These are phyloP conservation scores for Epizoanthus ramosus DNA, from an alignment of 92 coral and sea anemone species.

Conservation along the genomic window DNA sequence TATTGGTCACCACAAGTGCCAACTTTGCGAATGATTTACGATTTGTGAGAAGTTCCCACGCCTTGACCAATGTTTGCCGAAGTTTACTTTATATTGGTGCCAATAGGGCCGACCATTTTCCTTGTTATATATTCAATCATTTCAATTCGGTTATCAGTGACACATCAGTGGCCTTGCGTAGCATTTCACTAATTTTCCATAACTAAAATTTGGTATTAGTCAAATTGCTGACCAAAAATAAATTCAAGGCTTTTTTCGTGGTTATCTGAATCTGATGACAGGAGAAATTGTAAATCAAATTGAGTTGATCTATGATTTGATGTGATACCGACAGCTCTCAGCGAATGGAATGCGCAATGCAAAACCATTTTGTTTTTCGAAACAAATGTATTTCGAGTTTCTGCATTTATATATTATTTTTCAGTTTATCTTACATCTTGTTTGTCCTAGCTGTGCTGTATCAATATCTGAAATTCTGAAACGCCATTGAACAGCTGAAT, in stretches of 20 bases:
- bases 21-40: conserved; percentile 27
- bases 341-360: too few relatives aligned
- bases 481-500: background rate
- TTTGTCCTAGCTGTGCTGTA: conserved; percentile 18
- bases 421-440: background rate
- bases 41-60: conserved; percentile 21
- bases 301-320: conserved; percentile 24
- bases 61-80: background rate
- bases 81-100: background rate
- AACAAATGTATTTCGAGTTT: too few relatives aligned
- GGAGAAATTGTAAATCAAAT: conserved; percentile 37
- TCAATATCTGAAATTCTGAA: background rate
- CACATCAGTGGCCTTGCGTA: background rate
- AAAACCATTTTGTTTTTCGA: too few relatives aligned
- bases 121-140: background rate
- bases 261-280: conserved; percentile 7
- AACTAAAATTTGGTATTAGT: background rate
- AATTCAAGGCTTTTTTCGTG: too few relatives aligned
- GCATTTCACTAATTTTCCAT: background rate
- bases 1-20: background rate
- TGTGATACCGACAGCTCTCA: conserved; percentile 1
- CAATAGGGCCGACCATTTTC: background rate
- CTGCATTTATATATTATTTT: background rate
- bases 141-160: background rate
- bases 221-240: too few relatives aligned